Percentiles rank a stretch among this genome's conserved stretches.
These are phyloP conservation scores for Oreochromis aureus DNA, from an alignment of 2,113 vertebrate genomes.

Conservation along the genomic window DNA sequence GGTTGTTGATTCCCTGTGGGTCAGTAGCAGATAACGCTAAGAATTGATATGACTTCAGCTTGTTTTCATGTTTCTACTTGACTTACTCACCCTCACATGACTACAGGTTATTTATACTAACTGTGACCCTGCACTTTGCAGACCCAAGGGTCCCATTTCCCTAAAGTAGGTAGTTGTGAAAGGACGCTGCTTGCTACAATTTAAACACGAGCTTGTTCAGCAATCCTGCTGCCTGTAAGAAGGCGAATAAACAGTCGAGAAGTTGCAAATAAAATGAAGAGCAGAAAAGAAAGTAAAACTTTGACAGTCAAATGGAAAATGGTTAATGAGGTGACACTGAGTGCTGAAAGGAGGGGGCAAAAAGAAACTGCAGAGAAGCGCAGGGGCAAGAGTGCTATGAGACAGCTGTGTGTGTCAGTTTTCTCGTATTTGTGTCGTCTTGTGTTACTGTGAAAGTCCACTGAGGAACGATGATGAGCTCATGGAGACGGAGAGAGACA, in stretches of 20 bases:
- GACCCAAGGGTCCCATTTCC: constrained; percentile 18
- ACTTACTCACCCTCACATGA: constrained; percentile 40
- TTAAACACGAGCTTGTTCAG: background rate
- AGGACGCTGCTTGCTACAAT: background rate
- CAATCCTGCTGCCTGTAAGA: background rate
- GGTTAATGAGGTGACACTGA: background rate
- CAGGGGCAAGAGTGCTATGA: background rate
- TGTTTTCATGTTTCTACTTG: constrained; percentile 28
- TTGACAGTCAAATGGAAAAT: background rate
- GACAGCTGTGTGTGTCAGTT: constrained; percentile 71
- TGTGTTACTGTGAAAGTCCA: constrained; percentile 51
- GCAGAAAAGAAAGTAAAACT: background rate
- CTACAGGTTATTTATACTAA: constrained; percentile 47
- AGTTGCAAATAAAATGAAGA: background rate
- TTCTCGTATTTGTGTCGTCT: constrained; percentile 62
- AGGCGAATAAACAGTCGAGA: background rate
- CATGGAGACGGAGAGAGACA: background rate
- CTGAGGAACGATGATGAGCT: background rate
- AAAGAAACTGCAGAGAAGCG: background rate
- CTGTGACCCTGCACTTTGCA: background rate
- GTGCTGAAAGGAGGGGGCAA: background rate
- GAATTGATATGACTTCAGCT: constrained; percentile 4
- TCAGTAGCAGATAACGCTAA: background rate
- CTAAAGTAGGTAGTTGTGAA: background rate
- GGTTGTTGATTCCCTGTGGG: constrained; percentile 5